These are phyloP conservation scores for Trypoxylus dichotomus DNA, from an alignment of 1,140 invertebrate genomes.

Conservation along the genomic window DNA sequence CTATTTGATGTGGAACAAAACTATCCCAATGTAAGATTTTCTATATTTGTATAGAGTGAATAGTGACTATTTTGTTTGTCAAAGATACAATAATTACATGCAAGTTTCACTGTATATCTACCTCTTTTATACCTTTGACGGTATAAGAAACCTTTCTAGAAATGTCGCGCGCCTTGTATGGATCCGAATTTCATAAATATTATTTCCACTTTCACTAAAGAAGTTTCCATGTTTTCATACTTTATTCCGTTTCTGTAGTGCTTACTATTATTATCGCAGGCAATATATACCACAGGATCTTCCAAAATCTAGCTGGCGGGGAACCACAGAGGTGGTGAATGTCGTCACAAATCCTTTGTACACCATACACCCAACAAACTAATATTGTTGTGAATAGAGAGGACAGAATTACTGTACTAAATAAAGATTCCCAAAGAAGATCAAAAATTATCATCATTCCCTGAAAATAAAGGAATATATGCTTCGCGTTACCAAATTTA, in stretches of 20 bases:
- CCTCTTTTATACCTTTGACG: too few relatives aligned
- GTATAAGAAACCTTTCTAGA: too few relatives aligned
- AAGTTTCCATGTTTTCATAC: too few relatives aligned
- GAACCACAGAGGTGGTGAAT: conserved; percentile 19
- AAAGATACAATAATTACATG: too few relatives aligned
- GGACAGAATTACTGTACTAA: background rate
- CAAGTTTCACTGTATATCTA: too few relatives aligned
- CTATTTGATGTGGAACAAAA: too few relatives aligned
- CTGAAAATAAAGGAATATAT: background rate
- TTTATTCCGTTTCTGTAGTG: background rate
- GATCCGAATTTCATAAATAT: too few relatives aligned
- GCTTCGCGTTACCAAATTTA: background rate
- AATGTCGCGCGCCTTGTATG: too few relatives aligned
- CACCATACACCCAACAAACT: conserved; percentile 27
- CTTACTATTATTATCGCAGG: background rate
- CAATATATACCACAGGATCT: conserved; percentile 13
- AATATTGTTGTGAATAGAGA: background rate
- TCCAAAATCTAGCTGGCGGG: conserved; percentile 32
- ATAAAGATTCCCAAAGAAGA: background rate
- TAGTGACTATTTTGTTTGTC: too few relatives aligned
- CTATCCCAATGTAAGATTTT: too few relatives aligned
- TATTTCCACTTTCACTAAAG: too few relatives aligned
- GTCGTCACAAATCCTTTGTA: conserved; percentile 28
- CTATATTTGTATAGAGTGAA: too few relatives aligned
- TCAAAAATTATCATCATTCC: background rate